Evolutionary conservation across 2,797 vertebrate genomes (phyloP).

Genomic region (Phoxinus dragarum): DNA sequence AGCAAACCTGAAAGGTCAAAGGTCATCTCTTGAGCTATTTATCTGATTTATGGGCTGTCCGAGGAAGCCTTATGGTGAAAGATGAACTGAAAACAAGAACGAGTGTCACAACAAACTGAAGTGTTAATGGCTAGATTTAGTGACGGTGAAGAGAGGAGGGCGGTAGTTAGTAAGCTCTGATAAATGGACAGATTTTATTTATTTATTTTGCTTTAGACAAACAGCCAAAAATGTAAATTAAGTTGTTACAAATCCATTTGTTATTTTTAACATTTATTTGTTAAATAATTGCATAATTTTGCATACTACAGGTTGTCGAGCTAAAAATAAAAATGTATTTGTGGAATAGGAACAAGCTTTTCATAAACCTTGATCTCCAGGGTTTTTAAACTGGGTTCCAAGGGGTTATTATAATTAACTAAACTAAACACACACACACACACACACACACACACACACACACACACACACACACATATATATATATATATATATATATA

Average conservation of each 20-base stretch:
- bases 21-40: constrained; percentile 76
- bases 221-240: not conserved
- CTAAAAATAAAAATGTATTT: not conserved
- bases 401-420: no score
- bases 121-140: constrained; percentile 42
- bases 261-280: not conserved
- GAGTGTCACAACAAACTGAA: constrained; percentile 47
- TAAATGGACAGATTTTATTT: not conserved
- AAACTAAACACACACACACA: no score
- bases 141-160: constrained; percentile 6
- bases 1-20: constrained; percentile 75
- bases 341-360: not conserved
- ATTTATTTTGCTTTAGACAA: not conserved
- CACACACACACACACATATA: no score
- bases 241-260: not conserved
- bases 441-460: no score
- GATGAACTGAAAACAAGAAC: constrained; percentile 70
- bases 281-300: not conserved
- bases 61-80: constrained; percentile 70
- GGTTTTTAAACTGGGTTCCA: not conserved
- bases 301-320: not conserved
- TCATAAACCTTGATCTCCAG: not conserved
- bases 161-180: constrained; percentile 4
- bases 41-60: constrained; percentile 78
- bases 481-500: no score